phyloP scores from a whole-genome alignment of 1,140 invertebrate species.

The Antheraea mylitta region DNA sequence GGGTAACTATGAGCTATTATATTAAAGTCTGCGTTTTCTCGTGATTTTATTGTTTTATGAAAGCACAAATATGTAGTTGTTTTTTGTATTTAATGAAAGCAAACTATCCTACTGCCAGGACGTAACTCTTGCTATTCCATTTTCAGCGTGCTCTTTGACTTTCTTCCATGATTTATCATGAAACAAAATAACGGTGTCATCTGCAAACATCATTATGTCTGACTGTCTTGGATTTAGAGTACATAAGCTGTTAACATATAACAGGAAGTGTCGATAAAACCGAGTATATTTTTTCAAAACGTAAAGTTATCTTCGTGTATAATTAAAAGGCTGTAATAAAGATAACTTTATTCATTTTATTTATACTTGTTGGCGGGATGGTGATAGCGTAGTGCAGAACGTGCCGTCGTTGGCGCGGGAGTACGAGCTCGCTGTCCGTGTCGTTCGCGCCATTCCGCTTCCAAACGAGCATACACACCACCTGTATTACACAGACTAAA shows the following conservation, averaged over 20 bases:
- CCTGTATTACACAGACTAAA: conserved; percentile 60
- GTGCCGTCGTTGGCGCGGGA: conserved; percentile 32
- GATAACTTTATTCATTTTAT: conserved; percentile 24
- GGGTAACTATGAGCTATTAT: conserved; percentile 8
- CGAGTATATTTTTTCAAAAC: neutral
- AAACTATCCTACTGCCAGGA: conserved; percentile 15
- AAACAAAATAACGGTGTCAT: conserved; percentile 21
- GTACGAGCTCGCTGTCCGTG: conserved; percentile 40
- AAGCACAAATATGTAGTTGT: conserved; percentile 22
- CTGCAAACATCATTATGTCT: conserved; percentile 13
- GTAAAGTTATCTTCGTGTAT: too few species aligned
- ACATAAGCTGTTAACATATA: neutral
- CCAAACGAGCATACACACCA: conserved; percentile 85
- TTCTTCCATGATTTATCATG: conserved; percentile 11
- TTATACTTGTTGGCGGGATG: conserved; percentile 39
- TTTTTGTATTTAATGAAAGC: conserved; percentile 12
- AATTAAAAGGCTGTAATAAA: conserved; percentile 10
- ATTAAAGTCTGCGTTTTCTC: neutral
- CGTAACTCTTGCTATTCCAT: neutral
- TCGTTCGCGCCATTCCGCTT: conserved; percentile 86
- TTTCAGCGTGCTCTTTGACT: conserved; percentile 3
- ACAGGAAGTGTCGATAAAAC: neutral
- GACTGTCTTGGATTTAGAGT: too few species aligned
- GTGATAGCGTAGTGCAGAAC: conserved; percentile 9
- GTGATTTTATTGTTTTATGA: neutral